A percentile compares a stretch with the other conserved stretches of the same genome.
These are phyloP conservation scores for Rhyacophila brunnea DNA, from an alignment of 1,140 invertebrate genomes.

Conservation along the genomic window DNA sequence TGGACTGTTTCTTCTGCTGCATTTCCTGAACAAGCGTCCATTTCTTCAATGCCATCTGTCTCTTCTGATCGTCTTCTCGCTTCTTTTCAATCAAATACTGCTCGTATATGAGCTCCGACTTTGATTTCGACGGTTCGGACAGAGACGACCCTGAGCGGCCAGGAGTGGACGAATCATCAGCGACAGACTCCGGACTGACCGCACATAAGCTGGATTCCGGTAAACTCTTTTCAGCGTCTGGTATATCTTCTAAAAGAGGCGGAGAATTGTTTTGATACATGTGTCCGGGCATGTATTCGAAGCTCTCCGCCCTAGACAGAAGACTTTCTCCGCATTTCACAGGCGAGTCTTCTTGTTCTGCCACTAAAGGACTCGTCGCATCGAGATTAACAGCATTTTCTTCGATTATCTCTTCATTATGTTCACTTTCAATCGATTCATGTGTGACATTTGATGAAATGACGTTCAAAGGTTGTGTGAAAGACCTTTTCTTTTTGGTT, in stretches of 20 bases:
- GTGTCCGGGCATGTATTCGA: conserved; percentile 54
- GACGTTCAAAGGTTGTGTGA: background rate
- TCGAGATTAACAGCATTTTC: background rate
- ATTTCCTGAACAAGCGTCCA: conserved; percentile 3
- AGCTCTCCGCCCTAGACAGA: conserved; percentile 50
- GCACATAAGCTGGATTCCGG: background rate
- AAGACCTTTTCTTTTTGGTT: background rate
- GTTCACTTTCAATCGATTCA: background rate
- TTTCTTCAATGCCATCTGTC: conserved; percentile 45
- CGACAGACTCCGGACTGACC: background rate
- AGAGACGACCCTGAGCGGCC: background rate
- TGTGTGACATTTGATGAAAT: background rate
- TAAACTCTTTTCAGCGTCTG: conserved; percentile 31
- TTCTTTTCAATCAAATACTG: conserved; percentile 47
- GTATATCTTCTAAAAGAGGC: background rate
- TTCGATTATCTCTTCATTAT: conserved; percentile 4
- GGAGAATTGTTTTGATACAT: conserved; percentile 40
- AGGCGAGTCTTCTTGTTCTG: background rate
- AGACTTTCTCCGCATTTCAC: conserved; percentile 36
- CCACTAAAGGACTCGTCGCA: too few species aligned
- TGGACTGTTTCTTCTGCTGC: background rate
- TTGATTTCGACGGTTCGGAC: conserved; percentile 37
- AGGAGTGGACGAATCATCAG: conserved; percentile 4
- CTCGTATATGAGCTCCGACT: conserved; percentile 48
- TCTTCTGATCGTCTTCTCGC: conserved; percentile 45